These are phyloP conservation scores for Cepaea nemoralis DNA, from an alignment of 1,140 invertebrate species.

Conservation along the genomic window DNA sequence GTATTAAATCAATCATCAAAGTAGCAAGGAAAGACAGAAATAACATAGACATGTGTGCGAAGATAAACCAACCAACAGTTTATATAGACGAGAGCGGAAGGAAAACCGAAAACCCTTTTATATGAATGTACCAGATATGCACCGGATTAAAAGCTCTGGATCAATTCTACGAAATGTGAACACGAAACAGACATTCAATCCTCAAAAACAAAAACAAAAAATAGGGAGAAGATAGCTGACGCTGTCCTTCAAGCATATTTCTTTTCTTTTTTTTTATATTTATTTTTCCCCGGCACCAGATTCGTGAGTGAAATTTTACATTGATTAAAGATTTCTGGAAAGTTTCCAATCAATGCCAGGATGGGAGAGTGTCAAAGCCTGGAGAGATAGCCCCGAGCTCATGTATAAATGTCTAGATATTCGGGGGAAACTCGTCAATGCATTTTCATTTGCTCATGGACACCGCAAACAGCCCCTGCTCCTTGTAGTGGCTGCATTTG, in stretches of 20 bases:
- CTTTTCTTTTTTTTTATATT: too few species aligned
- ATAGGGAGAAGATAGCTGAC: neutral
- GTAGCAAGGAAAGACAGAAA: too few species aligned
- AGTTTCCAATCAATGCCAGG: neutral
- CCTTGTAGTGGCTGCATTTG: too few species aligned
- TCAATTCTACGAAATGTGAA: neutral
- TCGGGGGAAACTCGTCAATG: neutral
- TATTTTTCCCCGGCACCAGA: too few species aligned
- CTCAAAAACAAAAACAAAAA: too few species aligned
- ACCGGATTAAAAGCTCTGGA: neutral
- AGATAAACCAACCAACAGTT: too few species aligned
- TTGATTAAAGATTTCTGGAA: neutral
- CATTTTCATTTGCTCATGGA: neutral
- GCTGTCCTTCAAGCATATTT: neutral
- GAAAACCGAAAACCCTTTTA: neutral
- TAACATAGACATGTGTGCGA: too few species aligned
- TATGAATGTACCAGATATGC: neutral
- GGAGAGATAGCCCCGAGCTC: neutral
- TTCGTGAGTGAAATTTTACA: neutral
- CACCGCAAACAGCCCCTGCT: too few species aligned
- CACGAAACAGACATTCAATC: neutral
- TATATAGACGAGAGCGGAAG: too few species aligned
- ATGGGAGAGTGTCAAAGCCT: neutral
- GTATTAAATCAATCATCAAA: too few species aligned
- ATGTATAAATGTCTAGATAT: neutral